Evolutionary conservation across 2,888 invertebrate genomes (phyloP), one percentile per base, ranked within the genome.

Genomic region (Seira sanloemensis): DNA sequence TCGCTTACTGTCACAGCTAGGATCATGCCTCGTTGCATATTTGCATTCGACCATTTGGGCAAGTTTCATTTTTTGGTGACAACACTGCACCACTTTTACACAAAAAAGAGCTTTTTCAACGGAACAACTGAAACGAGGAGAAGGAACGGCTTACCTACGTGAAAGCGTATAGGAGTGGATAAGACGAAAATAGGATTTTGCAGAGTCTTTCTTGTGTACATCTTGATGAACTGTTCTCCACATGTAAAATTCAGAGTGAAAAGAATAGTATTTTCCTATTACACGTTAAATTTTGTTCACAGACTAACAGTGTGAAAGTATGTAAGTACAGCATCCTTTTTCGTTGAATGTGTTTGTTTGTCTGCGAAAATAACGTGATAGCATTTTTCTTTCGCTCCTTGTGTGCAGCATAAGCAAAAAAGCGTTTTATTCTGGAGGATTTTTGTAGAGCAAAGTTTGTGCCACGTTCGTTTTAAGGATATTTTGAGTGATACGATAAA

Each of bases 201-300:
- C n/a, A n/a, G n/a, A n/a, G n/a, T n/a, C n/a, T n/a, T n/a, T n/a
- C n/a, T n/a, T n/a, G 5, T 50, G n/a, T 62, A 7, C 21, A 21
- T 62, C 21, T 62, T 62, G 21, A 62, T 62, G 21, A 62, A 21
- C 62, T 62, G 12, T 19, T 62, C 23, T 62, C 4, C 37, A 37
- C 37, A 9, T 62, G 21, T 2, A 62, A 4, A 62, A 2, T n/a
- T 2, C 21, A 62, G 50, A 62, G 21, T 9, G 21, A 23, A n/a
- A 62, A 62, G 62, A 62, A 62, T 23, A 2, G 62, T 62, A 21
- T 62, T 62, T 23, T 62, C 12, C 2, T 62, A 62, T 62, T 62
- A 62, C 62, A 62, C 62, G 62, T 62, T 62, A 62, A 62, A 62
- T 62, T 62, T 62, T 23, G 21, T 62, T 62, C 62, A 62, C 62